Base-by-base conservation (phyloP, 2,888 invertebrate species). In the Amiota minor region DNA sequence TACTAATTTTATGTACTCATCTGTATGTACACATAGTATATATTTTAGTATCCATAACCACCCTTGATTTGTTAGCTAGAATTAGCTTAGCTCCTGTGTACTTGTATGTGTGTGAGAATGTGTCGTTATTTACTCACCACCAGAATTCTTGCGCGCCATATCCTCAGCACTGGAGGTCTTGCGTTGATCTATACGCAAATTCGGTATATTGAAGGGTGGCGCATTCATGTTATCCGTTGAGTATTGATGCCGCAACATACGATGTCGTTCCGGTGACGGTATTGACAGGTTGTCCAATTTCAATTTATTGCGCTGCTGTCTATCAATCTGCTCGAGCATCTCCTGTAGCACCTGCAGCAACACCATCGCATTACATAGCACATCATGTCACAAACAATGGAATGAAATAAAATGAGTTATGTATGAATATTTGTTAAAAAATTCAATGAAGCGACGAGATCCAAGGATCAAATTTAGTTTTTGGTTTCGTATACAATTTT, bases 121-220 rank as follows among this genome's bases (percentile, higher is more conserved):
- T 62, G 10, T 62, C 0, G 4, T 18, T n/a, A 11, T 70, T n/a
- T 47, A 84, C 88, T 87, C 90, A 92, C 95, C 94, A 85, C 94
- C 93, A 10, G 96, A 96, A 88, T 95, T 96, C 89, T 96, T 96
- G 83, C 96, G 92, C 23, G 95, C 96, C 95, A 97, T 96, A 86
- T 97, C 96, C 88, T 97, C 97, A 9, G 97, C 96, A 82, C 96
- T 96, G 64, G 96, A 96, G 1, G 97, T 96, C 90, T 97, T 97
- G 79, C 96, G 92, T 86, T 95, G 95, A 85, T 96, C 96, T 76
- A 96, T 94, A 72, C 95, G 93, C 79, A 96, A 90, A 89, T 96
- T 96, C n/a, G 96, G 96, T 82, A 97, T 96, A 88, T 95, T 95
- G 90, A 96, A 96, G 0, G 95, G 94, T 35, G 94, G 94, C 16